phyloP scores from a whole-genome alignment of 2,888 invertebrate genomes.

The Drosophila subquinaria region DNA sequence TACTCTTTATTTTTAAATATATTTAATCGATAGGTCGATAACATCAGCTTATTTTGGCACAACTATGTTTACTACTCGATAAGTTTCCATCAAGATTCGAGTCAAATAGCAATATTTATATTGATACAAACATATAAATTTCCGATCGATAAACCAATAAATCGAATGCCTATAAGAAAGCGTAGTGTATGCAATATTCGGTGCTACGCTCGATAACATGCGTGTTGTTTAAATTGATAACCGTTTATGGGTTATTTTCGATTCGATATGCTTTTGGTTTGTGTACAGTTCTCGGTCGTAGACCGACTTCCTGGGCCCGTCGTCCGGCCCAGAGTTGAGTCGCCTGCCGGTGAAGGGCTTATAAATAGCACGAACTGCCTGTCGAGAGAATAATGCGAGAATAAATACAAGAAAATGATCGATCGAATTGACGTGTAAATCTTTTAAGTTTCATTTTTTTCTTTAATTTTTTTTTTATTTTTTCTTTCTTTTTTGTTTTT shows the following conservation, averaged over 20 bases:
- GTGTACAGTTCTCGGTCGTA: conserved; percentile 14
- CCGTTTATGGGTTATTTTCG: conserved; percentile 50
- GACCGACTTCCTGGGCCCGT: conserved; percentile 28
- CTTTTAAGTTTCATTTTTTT: conserved; percentile 26
- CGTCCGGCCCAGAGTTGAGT: conserved; percentile 7
- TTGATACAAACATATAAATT: too few relatives aligned
- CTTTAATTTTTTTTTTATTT: conserved; percentile 5
- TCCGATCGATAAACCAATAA: background rate
- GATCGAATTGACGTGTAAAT: conserved; percentile 61
- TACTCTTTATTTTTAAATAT: background rate
- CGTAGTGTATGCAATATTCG: conserved; percentile 23
- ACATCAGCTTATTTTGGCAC: background rate
- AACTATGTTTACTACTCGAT: background rate
- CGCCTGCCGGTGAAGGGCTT: conserved; percentile 28
- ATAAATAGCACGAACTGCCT: conserved; percentile 60
- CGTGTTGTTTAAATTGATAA: conserved; percentile 53
- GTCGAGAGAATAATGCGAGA: conserved; percentile 53
- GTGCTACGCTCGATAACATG: background rate
- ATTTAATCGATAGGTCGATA: background rate
- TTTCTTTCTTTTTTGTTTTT: conserved; percentile 13
- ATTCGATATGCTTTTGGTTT: conserved; percentile 19
- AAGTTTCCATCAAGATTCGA: background rate
- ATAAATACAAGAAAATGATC: conserved; percentile 65
- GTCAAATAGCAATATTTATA: too few relatives aligned
- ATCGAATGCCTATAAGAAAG: background rate